These are phyloP conservation scores for Acanthornis magna DNA, from an alignment of 2,797 vertebrate genomes.

Conservation along the genomic window DNA sequence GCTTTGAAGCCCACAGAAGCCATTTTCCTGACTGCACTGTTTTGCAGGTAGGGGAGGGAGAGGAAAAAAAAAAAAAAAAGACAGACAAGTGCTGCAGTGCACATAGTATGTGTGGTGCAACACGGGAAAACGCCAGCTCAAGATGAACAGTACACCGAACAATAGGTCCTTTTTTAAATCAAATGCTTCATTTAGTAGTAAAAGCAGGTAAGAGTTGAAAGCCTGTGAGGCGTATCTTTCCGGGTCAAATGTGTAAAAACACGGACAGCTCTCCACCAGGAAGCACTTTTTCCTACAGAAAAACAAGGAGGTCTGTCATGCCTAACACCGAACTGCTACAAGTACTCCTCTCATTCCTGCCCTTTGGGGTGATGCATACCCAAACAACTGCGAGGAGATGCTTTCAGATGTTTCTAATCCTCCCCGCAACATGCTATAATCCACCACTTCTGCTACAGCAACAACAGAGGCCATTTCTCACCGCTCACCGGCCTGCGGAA, in stretches of 20 bases:
- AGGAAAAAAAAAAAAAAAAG: neutral
- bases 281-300: neutral
- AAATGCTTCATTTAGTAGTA: neutral
- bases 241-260: neutral
- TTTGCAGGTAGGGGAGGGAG: constrained; percentile 44
- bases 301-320: neutral
- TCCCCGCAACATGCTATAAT: neutral
- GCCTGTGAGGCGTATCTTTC: neutral
- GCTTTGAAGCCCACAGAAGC: constrained; percentile 54
- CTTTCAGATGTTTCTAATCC: neutral
- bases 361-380: neutral
- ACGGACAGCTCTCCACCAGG: neutral
- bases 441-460: neutral
- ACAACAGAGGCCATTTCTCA: neutral
- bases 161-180: neutral
- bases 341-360: neutral
- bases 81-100: constrained; percentile 43
- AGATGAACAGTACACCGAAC: neutral
- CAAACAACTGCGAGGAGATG: neutral
- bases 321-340: neutral
- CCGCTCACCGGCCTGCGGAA: neutral
- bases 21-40: constrained; percentile 64
- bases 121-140: neutral
- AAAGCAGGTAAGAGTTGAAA: neutral
- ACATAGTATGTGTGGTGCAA: neutral